These are phyloP conservation scores for Theropithecus gelada DNA, from an alignment of 2,113 vertebrate genomes.

Conservation along the genomic window DNA sequence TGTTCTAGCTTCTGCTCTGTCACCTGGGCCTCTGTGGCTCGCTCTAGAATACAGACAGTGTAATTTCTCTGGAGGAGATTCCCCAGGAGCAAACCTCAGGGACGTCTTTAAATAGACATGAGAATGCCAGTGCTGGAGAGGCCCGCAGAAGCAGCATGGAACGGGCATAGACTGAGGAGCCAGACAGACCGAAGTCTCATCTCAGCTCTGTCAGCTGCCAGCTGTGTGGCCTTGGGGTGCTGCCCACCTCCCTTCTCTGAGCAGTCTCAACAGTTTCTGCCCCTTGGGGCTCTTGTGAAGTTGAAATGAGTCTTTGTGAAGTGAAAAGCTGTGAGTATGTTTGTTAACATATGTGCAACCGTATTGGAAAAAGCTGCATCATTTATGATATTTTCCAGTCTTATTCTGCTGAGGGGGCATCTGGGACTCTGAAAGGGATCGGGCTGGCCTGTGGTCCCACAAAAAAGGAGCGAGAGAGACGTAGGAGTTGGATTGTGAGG, in stretches of 20 bases:
- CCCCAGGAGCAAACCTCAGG: not conserved
- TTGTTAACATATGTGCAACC: too few species aligned
- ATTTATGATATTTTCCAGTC: not conserved
- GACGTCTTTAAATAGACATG: not conserved
- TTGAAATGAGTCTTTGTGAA: not conserved
- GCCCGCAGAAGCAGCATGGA: not conserved
- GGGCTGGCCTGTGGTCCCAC: not conserved
- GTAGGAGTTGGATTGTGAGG: not conserved
- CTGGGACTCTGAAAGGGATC: not conserved
- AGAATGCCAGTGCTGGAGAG: constrained; percentile 6
- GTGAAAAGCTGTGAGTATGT: not conserved
- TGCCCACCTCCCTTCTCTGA: constrained; percentile 9
- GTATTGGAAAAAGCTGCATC: not conserved
- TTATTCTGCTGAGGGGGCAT: not conserved
- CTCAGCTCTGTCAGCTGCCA: not conserved
- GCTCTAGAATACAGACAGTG: not conserved
- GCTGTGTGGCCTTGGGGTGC: constrained; percentile 35
- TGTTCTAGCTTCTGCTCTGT: not conserved
- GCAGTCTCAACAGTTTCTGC: not conserved
- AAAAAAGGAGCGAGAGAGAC: not conserved
- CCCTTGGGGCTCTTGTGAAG: not conserved
- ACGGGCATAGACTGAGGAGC: not conserved
- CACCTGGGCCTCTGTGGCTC: not conserved
- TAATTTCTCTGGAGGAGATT: constrained; percentile 9
- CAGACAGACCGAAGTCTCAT: not conserved